These are phyloP conservation scores for Neodiprion fabricii DNA, from an alignment of 1,140 invertebrate genomes.

Conservation along the genomic window DNA sequence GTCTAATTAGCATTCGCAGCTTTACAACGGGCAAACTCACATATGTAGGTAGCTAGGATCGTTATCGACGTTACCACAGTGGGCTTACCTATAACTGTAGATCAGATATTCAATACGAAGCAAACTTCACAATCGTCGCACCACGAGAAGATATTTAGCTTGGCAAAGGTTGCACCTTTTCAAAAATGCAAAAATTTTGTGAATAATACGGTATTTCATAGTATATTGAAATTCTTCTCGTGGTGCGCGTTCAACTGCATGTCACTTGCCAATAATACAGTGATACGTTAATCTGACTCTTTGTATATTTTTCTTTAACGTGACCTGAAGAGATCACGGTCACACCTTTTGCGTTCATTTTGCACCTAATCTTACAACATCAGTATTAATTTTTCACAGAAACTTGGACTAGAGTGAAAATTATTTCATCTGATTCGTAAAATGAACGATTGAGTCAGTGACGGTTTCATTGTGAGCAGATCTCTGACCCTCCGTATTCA, in stretches of 20 bases:
- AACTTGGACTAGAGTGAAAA: too few species aligned
- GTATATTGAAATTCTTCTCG: neutral
- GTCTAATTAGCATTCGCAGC: conserved; percentile 30
- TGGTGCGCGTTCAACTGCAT: neutral
- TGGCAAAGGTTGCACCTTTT: neutral
- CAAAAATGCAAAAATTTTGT: too few species aligned
- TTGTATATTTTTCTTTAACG: too few species aligned
- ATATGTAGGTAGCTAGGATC: conserved; percentile 43
- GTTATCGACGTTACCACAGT: conserved; percentile 45
- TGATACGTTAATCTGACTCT: too few species aligned
- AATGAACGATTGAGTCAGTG: too few species aligned
- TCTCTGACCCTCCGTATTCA: too few species aligned
- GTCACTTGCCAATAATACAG: neutral
- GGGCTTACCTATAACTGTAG: conserved; percentile 50
- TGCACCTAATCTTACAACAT: too few species aligned
- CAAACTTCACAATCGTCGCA: conserved; percentile 35
- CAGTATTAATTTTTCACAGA: too few species aligned
- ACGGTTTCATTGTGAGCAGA: too few species aligned
- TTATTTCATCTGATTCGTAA: too few species aligned
- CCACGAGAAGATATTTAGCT: conserved; percentile 21
- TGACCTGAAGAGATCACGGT: too few species aligned
- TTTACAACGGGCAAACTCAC: conserved; percentile 41
- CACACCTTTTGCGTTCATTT: too few species aligned
- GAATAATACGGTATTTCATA: neutral
- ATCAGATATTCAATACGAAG: conserved; percentile 42